Base-by-base conservation (phyloP, 2,888 invertebrate genomes). In the Drepana falcataria region DNA sequence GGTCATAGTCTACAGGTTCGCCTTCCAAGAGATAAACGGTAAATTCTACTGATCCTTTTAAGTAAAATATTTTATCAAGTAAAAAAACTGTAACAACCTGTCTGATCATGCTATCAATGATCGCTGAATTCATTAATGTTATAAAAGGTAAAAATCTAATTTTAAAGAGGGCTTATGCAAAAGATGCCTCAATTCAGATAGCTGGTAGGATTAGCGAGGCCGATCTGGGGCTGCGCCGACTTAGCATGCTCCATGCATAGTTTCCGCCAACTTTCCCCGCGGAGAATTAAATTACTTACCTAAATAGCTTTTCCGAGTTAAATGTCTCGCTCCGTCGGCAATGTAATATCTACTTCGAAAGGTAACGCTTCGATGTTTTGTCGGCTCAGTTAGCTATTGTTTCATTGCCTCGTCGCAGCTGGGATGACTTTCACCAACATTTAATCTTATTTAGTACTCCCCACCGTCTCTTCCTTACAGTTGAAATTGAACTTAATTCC, bases 1-100 rank as follows among this genome's bases (percentile, higher is more conserved):
- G 98, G 97, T 97, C 87, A 97, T 99, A 92, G 98, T 98, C 85
- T 99, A 98, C 93, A 95, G 99, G 91, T 99, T 98, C 93, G 98
- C 99, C 91, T 99, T 99, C 91, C 96, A 98, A 91, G 99, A 99
- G 92, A 98, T 98, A 77, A 97, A 96, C 87, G 94, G 96, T 94
- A 75, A 93, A 94, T 92, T 52, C n/a, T 35, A 52, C 9, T 35
- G 44, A 48, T 48, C 41, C 35, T 53, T 35, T 49, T 41, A 60
- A 54, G 49, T 53, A 56, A 59, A 51, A 21, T 21, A 21, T 21
- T 21, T 21, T 21, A 21, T 21, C 1, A 21, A 1, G 21, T 21
- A 1, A 21, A 21, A 21, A 21, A 21, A 21, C 21, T 21, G 21
- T 21, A 21, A 21, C 21, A 1, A 21, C 1, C 21, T 21, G 0